phyloP scores from a whole-genome alignment of 2,888 invertebrate species.

The Neoascia interrupta region DNA sequence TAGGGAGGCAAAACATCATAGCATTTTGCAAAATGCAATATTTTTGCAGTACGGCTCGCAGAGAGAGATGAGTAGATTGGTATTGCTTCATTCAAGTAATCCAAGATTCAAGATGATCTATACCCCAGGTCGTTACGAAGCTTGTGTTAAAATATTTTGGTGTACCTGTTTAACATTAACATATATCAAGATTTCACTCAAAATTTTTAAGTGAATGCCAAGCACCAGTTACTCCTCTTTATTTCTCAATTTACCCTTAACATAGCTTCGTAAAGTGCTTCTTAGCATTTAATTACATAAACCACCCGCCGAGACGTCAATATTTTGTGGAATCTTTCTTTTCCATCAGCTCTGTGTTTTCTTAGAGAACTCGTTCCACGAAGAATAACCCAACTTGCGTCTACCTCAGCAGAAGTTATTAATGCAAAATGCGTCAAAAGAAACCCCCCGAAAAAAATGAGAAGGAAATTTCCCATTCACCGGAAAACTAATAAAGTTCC shows the following conservation, averaged over 20 bases:
- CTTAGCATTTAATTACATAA: conserved; percentile 30
- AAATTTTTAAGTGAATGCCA: conserved; percentile 51
- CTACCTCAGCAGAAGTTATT: conserved; percentile 43
- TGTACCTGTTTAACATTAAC: background rate
- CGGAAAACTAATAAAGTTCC: conserved; percentile 28
- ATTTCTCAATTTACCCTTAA: conserved; percentile 8
- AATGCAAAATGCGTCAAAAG: conserved; percentile 33
- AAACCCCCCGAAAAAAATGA: conserved; percentile 18
- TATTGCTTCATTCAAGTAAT: background rate
- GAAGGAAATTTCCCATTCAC: conserved; percentile 49
- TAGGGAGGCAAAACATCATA: too few relatives aligned
- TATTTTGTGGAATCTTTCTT: conserved; percentile 22
- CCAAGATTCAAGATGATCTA: too few relatives aligned
- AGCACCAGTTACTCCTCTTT: conserved; percentile 26
- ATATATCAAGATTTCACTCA: conserved; percentile 42
- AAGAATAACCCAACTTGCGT: background rate
- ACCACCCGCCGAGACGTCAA: conserved; percentile 42
- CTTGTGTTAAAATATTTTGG: too few relatives aligned
- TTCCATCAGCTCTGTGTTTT: background rate
- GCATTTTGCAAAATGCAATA: too few relatives aligned
- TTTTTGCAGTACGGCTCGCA: too few relatives aligned
- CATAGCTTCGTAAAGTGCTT: conserved; percentile 3
- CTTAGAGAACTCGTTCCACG: background rate
- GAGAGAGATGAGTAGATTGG: background rate
- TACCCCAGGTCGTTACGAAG: too few relatives aligned